Evolutionary conservation across 1,140 invertebrate species (phyloP), one percentile per base, ranked within the genome.

Genomic region (Bombus fervidus): DNA sequence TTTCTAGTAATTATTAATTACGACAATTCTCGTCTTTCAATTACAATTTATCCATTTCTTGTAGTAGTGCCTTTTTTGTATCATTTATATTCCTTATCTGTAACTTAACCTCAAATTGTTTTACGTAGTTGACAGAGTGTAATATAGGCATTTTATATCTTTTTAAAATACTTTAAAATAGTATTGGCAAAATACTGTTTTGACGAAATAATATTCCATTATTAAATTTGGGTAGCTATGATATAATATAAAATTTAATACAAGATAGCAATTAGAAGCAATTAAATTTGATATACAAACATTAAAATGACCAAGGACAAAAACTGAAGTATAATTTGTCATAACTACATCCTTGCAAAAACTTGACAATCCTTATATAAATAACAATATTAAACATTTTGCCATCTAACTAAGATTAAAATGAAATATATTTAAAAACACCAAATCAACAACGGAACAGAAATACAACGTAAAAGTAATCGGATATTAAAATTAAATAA

Each of bases 71-170:
- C 3, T 0, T 18, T 43, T 43, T 13, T 18, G 13, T 10, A 31
- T 15, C 25, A 8, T 37, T 15, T 25, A 37, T 15, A 57, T 28
- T 4, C 31, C 8, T 25, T 15, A 15, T 22, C 15, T 82, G 3
- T 43, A 53, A 34, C 25, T 37, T 74, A 74, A 73, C 69, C 41
- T 73, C 39, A 66, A 83, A 74, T 64, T 72, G 28, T 41, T 81
- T 31, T 12, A n/a, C n/a, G n/a, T n/a, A 53, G 6, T 12, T 31
- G 28, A 39, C 1, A 39, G 8, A 39, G 25, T 76, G 15, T 3
- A 31, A 43, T 39, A 43, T 2, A n/a, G 2, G 5, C 28, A 25
- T 22, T 6, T 39, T 73, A 41, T 22, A 4, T 22, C 10, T 31
- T 39, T 25, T 2, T 34, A 34, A 34, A 34, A 39, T 41, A 43